phyloP scores from a whole-genome alignment of 2,113 vertebrate species.

The Labrus mixtus region DNA sequence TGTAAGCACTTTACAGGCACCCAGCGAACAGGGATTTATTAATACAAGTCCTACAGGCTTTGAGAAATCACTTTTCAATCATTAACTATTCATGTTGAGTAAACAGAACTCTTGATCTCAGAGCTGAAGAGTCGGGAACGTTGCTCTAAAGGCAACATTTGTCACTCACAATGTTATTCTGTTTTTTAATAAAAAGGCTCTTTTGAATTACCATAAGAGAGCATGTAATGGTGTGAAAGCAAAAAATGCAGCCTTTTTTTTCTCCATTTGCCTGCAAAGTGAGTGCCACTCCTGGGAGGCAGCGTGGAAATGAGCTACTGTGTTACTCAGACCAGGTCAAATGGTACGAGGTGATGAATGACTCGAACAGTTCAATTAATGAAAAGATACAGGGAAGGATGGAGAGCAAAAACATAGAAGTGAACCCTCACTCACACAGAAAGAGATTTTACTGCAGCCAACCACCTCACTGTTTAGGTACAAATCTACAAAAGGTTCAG shows the following conservation, averaged over 20 bases:
- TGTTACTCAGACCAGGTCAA: conserved; percentile 50
- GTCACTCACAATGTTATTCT: conserved; percentile 17
- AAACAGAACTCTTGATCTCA: conserved; percentile 31
- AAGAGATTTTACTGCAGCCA: conserved; percentile 4
- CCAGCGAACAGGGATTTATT: conserved; percentile 50
- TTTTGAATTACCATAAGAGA: conserved; percentile 13
- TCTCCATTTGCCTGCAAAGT: conserved; percentile 39
- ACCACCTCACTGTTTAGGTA: background rate
- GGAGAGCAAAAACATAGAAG: conserved; percentile 16
- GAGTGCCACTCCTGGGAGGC: conserved; percentile 29
- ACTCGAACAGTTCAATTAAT: conserved; percentile 60
- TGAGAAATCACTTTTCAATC: conserved; percentile 46
- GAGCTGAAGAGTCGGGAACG: conserved; percentile 14
- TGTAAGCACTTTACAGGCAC: conserved; percentile 28
- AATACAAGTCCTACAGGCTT: conserved; percentile 37
- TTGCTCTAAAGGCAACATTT: conserved; percentile 24
- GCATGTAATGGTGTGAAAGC: background rate
- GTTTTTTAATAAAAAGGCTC: background rate
- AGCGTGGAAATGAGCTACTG: conserved; percentile 44
- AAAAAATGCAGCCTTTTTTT: conserved; percentile 16
- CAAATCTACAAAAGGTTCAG: background rate
- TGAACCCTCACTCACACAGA: conserved; percentile 1
- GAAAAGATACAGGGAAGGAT: conserved; percentile 30
- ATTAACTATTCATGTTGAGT: conserved; percentile 41
- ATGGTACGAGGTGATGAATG: conserved; percentile 64